These are phyloP conservation scores for Neoitamus cyanurus DNA, from an alignment of 2,888 invertebrate genomes.

Conservation along the genomic window DNA sequence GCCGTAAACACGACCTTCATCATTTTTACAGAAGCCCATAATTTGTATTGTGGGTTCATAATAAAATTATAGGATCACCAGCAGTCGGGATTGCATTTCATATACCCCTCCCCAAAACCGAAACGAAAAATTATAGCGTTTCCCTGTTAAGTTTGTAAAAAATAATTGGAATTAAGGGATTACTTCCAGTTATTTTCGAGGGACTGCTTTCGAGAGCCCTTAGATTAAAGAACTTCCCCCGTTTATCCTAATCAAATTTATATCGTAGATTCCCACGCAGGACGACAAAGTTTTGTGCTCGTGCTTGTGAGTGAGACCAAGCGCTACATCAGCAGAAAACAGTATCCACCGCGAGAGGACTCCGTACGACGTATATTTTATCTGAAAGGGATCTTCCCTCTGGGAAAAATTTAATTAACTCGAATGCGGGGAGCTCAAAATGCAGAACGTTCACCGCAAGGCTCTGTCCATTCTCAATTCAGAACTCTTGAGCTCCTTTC, in stretches of 20 bases:
- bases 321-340: background rate
- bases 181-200: background rate
- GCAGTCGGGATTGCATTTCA: background rate
- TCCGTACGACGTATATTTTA: background rate
- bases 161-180: conserved; percentile 1
- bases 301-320: background rate
- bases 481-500: background rate
- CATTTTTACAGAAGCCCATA: background rate
- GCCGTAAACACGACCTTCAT: background rate
- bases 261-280: background rate
- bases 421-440: background rate
- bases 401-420: conserved; percentile 5
- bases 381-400: background rate
- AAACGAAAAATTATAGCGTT: background rate
- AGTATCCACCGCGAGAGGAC: background rate
- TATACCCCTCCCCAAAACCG: background rate
- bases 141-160: background rate
- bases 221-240: background rate
- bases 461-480: background rate
- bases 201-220: background rate
- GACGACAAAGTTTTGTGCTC: background rate
- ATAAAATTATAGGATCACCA: background rate
- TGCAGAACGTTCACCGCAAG: background rate
- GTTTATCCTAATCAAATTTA: conserved; percentile 5
- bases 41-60: background rate